phyloP scores from a whole-genome alignment of 1,140 invertebrate species.

The Drosophila lacertosa region DNA sequence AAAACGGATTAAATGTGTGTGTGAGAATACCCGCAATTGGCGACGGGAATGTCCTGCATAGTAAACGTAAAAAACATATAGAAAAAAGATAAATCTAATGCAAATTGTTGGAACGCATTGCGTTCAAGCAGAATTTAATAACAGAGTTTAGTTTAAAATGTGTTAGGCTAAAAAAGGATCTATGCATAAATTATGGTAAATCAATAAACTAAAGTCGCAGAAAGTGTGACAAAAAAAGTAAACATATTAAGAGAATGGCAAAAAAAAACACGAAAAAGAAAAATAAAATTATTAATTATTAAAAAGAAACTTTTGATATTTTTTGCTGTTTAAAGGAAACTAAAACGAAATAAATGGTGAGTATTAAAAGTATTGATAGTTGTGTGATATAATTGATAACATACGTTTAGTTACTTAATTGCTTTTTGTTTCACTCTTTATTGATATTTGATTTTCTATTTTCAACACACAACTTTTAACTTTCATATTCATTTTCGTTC shows the following conservation, averaged over 20 bases:
- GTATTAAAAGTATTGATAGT: too few species aligned
- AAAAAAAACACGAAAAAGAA: slow-evolving; percentile 63
- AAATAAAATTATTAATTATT: slow-evolving; percentile 68
- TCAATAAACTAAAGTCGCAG: slow-evolving; percentile 53
- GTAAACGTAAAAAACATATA: slow-evolving; percentile 31
- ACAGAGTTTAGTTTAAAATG: slow-evolving; percentile 67
- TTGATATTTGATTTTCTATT: too few species aligned
- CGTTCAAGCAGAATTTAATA: slow-evolving; percentile 44
- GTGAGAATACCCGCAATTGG: slow-evolving; percentile 31
- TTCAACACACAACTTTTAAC: slow-evolving; percentile 7
- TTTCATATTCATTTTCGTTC: slow-evolving; percentile 18
- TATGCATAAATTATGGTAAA: slow-evolving; percentile 59
- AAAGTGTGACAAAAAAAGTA: slow-evolving; percentile 56
- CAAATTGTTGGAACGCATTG: slow-evolving; percentile 46
- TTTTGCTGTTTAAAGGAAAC: not conserved
- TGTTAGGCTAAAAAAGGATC: slow-evolving; percentile 55
- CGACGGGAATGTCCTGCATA: slow-evolving; percentile 65
- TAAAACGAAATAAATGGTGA: too few species aligned
- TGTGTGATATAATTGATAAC: too few species aligned
- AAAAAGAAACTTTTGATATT: slow-evolving; percentile 7
- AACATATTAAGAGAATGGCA: slow-evolving; percentile 46
- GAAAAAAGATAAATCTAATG: slow-evolving; percentile 25
- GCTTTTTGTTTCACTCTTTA: too few species aligned
- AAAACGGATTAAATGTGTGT: slow-evolving; percentile 16
- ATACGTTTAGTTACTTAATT: too few species aligned